Evolutionary conservation across 2,888 invertebrate genomes (phyloP).

Genomic region (Priocnemis perturbator): DNA sequence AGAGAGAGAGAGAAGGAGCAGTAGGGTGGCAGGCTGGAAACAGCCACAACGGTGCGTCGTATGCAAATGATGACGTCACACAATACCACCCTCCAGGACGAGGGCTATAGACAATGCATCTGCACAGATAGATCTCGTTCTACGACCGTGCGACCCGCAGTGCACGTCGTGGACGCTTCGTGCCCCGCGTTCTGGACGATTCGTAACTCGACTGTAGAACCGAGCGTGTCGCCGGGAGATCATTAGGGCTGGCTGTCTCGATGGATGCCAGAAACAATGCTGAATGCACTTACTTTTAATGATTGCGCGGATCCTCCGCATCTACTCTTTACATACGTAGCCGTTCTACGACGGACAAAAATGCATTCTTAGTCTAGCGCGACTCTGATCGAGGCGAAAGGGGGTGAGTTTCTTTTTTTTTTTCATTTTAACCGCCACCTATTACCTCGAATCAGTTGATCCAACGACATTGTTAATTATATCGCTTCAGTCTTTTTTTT

Average conservation of each 20-base stretch:
- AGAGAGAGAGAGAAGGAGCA: slow-evolving; percentile 39
- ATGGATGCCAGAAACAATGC: slow-evolving; percentile 20
- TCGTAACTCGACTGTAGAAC: slow-evolving; percentile 32
- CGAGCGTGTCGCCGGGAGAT: slow-evolving; percentile 28
- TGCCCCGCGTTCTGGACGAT: slow-evolving; percentile 43
- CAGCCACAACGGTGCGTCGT: slow-evolving; percentile 67
- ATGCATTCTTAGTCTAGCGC: neutral
- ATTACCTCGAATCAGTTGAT: too few relatives aligned
- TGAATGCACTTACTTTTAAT: slow-evolving; percentile 24
- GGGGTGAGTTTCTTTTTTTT: too few relatives aligned
- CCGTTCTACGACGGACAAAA: too few relatives aligned
- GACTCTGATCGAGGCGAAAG: neutral
- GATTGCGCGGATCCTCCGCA: slow-evolving; percentile 9
- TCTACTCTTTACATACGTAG: slow-evolving; percentile 5
- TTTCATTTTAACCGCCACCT: too few relatives aligned
- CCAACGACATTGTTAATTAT: too few relatives aligned
- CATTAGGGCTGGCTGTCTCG: slow-evolving; percentile 22
- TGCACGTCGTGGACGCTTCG: slow-evolving; percentile 44
- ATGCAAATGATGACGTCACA: slow-evolving; percentile 75
- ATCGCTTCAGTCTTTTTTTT: too few relatives aligned
- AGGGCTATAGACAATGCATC: slow-evolving; percentile 63
- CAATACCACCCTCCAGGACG: slow-evolving; percentile 68
- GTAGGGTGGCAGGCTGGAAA: slow-evolving; percentile 61
- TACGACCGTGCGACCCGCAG: slow-evolving; percentile 43
- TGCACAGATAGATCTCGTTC: slow-evolving; percentile 64